Base-by-base conservation (phyloP, 2,797 vertebrate genomes). In the Megalops cyprinoides region DNA sequence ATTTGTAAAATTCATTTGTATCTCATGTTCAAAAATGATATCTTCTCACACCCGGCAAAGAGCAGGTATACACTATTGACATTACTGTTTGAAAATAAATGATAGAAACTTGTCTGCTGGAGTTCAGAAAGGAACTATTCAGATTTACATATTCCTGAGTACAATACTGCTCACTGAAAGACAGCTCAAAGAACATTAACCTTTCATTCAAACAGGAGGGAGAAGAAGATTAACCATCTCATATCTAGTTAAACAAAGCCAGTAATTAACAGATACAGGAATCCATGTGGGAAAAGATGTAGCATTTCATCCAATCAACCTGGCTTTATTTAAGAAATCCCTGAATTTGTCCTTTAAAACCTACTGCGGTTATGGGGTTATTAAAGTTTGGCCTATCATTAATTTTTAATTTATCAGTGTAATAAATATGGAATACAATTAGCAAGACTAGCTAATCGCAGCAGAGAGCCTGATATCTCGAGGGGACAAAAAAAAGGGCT, bases 391-490 rank as follows among this genome's bases (percentile, higher is more conserved):
- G 76, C 53, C 84, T 86, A 83, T 89, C 81, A 90, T 89, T 87
- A 83, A 79, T 81, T 87, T 90, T 90, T 87, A 82, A 88, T 90
- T 90, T 79, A 87, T 81, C 83, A 84, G 80, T 86, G 82, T 83
- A 73, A 56, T 84, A 81, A 74, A 79, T 80, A 79, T 76, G 80
- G 81, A 76, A 34, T 46, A 84, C 81, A 87, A 84, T 85, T 86
- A 82, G 84, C 79, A 77, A 75, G 76, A 85, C 58, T 49, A 83
- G 69, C 78, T 84, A 81, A 85, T 87, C 84, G 84, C 80, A 84
- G 79, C 74, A 84, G 81, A 67, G 77, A 83, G 87, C 87, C 83
- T 78, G 84, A 88, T 92, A 90, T 87, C 91, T 91, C 84, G n/a
- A 90, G 90, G 89, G 87, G 69, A 77, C 51, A 39, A 79, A 67